These are phyloP conservation scores for Lissocephala sabroskyi DNA, from an alignment of 2,888 invertebrate species.

Conservation along the genomic window DNA sequence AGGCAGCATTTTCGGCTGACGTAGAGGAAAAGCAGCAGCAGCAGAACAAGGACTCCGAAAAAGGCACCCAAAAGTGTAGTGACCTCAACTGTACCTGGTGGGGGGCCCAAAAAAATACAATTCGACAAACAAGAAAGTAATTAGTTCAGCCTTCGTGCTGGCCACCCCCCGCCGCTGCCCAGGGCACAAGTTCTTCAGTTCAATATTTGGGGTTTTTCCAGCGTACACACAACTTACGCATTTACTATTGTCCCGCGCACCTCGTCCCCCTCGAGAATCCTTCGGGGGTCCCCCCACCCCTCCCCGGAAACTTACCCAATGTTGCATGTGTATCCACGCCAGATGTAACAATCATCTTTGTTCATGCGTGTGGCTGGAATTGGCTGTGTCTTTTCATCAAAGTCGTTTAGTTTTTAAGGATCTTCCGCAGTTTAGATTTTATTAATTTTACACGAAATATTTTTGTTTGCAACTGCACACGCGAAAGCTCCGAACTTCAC, in stretches of 20 bases:
- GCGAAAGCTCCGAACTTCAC: slow-evolving; percentile 43
- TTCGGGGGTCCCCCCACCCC: no score
- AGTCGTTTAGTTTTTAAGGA: background rate
- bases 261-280: no score
- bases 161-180: no score
- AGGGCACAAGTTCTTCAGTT: background rate
- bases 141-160: no score
- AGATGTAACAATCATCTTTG: slow-evolving; percentile 72
- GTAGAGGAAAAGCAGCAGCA: slow-evolving; percentile 89
- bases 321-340: slow-evolving; percentile 71
- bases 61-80: slow-evolving; percentile 91
- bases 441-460: background rate
- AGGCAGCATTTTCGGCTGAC: slow-evolving; percentile 85
- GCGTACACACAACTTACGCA: no score
- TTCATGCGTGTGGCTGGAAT: slow-evolving; percentile 46
- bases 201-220: no score
- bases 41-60: slow-evolving; percentile 85
- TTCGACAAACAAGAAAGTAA: no score
- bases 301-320: slow-evolving; percentile 66
- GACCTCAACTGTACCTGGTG: slow-evolving; percentile 83
- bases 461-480: background rate
- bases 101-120: no score
- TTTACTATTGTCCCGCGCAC: no score
- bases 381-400: slow-evolving; percentile 8
- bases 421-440: background rate